These are phyloP conservation scores for Carduelis carduelis DNA, from an alignment of 2,797 vertebrate species.

Conservation along the genomic window DNA sequence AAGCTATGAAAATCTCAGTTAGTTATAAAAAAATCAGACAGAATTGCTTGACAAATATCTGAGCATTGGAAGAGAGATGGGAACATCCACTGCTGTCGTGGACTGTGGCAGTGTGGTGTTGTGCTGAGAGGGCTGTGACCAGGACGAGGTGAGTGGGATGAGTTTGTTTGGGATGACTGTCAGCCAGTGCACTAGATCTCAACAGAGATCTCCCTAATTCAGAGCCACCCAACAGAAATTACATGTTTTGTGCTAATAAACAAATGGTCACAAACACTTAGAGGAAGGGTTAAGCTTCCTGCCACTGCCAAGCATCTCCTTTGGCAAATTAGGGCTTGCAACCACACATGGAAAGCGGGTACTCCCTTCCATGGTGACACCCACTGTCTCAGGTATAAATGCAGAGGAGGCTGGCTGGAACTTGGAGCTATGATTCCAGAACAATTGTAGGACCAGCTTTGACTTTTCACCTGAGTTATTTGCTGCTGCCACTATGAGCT, in stretches of 20 bases:
- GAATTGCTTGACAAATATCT: background rate
- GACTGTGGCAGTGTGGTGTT: background rate
- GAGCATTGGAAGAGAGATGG: background rate
- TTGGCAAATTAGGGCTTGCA: constrained; percentile 19
- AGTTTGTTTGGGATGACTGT: background rate
- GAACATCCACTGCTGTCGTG: background rate
- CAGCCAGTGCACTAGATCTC: background rate
- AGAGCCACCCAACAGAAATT: constrained; percentile 65
- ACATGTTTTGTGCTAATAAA: constrained; percentile 42
- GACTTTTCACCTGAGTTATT: background rate
- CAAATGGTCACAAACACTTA: background rate
- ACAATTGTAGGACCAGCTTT: background rate
- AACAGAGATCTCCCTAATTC: background rate
- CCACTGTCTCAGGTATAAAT: constrained; percentile 45
- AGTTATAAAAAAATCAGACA: background rate
- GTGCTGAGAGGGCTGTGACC: background rate
- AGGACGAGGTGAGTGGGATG: constrained; percentile 15
- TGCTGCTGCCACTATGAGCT: background rate
- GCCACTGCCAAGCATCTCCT: constrained; percentile 1
- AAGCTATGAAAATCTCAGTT: background rate
- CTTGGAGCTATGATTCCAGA: constrained; percentile 43
- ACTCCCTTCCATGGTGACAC: constrained; percentile 17
- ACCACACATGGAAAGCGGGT: background rate
- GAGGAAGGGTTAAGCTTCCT: constrained; percentile 13
- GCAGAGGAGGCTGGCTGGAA: background rate